A percentile compares a stretch with the other conserved stretches of the same genome.
phyloP scores from a whole-genome alignment of 1,140 invertebrate genomes.

The Drosophila lowei region DNA sequence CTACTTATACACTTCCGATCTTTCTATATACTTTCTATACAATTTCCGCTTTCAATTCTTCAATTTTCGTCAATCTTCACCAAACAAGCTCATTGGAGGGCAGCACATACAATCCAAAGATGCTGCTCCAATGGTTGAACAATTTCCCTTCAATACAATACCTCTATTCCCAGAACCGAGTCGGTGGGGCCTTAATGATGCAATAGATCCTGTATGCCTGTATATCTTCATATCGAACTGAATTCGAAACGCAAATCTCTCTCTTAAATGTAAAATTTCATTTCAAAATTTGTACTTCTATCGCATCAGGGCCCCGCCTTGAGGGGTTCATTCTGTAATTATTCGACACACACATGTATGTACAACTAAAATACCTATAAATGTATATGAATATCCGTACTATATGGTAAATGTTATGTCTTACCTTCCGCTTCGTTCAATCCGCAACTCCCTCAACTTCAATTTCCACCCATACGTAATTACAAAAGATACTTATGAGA shows the following conservation, averaged over 20 bases:
- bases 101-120: not conserved
- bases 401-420: conserved; percentile 52
- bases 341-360: conserved; percentile 27
- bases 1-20: conserved; percentile 53
- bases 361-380: conserved; percentile 6
- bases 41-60: conserved; percentile 5
- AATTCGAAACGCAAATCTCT: conserved; percentile 5
- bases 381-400: conserved; percentile 44
- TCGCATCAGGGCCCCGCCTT: conserved; percentile 11
- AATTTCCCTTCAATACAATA: conserved; percentile 60
- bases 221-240: not conserved
- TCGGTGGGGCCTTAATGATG: conserved; percentile 40
- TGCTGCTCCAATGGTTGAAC: conserved; percentile 40
- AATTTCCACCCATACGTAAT: conserved; percentile 56
- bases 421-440: conserved; percentile 58
- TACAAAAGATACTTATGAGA: conserved; percentile 83
- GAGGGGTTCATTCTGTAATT: conserved; percentile 50
- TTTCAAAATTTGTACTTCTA: conserved; percentile 9
- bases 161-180: conserved; percentile 24
- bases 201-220: conserved; percentile 28
- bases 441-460: conserved; percentile 43
- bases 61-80: conserved; percentile 4
- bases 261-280: conserved; percentile 15
- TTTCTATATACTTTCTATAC: conserved; percentile 19
- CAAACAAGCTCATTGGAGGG: conserved; percentile 15